Evolutionary conservation across 2,797 vertebrate genomes (phyloP), one percentile per base, ranked within the genome.

Genomic region (Ibycter americanus): DNA sequence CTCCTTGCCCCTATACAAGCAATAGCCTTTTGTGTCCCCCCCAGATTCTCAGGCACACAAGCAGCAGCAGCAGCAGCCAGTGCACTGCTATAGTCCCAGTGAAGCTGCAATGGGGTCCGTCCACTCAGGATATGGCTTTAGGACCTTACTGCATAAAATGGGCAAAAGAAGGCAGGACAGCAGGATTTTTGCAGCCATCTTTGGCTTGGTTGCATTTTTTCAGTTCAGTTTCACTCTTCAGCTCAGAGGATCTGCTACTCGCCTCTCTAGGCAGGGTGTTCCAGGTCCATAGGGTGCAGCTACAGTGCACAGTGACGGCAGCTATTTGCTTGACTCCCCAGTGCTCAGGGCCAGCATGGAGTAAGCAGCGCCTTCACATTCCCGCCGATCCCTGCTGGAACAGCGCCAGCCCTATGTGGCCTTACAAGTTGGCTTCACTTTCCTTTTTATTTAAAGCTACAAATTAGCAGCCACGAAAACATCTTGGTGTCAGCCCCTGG

Each of bases 1-100:
- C 54, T 76, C 29, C 27, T 44, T 93, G 36, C 16, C 3, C n/a
- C 32, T 47, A 4, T 13, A 26, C 0, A 3, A 87, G 47, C 38
- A 23, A 19, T 0, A 65, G 11, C 16, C 12, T 76, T 63, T 66
- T 26, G 18, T 51, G n/a, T 5, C 14, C 11, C 6, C 0, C 5
- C 5, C 0, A 27, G 44, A 10, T 11, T 29, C 31, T 34, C 4
- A 9, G 4, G 11, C 49, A 44, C 38, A 36, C 54, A 26, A 68
- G 34, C 38, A 71, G 42, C 3, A 2, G 42, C 3, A 2, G 36
- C 51, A 87, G 87, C 55, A 49, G 65, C 42, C 42, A 54, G 32
- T 4, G 62, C 20, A 26, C 21, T 55, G 62, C 22, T 38, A 0
- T 11, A 15, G 14, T 58, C 52, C 42, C 34, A 20, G 23, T 15